Evolutionary conservation across 2,797 vertebrate species (phyloP).

Genomic region (Notolabrus celidotus): DNA sequence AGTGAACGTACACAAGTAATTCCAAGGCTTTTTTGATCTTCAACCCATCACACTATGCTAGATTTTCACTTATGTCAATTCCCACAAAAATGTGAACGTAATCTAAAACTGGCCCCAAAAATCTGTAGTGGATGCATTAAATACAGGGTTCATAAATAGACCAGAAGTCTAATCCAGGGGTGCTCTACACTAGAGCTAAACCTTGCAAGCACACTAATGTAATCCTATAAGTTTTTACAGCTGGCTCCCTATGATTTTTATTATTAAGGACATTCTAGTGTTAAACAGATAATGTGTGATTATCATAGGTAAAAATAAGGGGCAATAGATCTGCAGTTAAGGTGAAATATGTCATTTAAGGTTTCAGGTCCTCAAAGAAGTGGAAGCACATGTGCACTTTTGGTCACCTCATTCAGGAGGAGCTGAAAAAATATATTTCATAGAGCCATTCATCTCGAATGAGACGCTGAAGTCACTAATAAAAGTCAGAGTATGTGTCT

Average conservation of each 20-base stretch:
- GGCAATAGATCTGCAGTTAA: conserved; percentile 10
- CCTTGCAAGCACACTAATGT: no score
- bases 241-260: neutral
- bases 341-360: conserved; percentile 16
- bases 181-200: no score
- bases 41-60: no score
- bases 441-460: conserved; percentile 34
- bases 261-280: neutral
- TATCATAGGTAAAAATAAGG: neutral
- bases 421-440: conserved; percentile 29
- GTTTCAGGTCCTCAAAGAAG: neutral
- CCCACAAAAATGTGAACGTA: no score
- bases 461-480: conserved; percentile 64
- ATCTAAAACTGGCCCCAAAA: neutral
- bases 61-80: no score
- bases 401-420: conserved; percentile 16
- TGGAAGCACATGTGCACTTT: neutral
- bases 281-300: neutral
- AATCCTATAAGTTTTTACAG: neutral
- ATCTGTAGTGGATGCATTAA: neutral
- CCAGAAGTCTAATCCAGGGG: no score
- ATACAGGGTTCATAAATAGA: neutral
- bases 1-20: no score
- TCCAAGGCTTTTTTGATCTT: no score
- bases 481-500: conserved; percentile 38